phyloP scores from a whole-genome alignment of 2,797 vertebrate genomes.

The Sylvilagus floridanus region DNA sequence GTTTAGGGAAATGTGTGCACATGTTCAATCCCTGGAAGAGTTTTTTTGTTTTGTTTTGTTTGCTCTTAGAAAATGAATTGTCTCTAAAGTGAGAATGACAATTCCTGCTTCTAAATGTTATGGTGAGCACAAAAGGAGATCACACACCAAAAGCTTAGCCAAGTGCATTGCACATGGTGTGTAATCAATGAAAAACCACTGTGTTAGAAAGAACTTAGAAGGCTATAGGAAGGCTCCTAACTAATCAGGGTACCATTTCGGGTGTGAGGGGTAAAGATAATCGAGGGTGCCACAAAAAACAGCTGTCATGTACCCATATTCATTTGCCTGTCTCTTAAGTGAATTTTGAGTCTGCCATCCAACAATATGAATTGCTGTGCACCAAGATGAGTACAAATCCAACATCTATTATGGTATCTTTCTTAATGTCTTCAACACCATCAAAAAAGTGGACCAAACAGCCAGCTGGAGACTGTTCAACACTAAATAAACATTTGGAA shows the following conservation, averaged over 20 bases:
- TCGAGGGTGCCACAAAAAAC: neutral
- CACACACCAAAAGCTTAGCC: neutral
- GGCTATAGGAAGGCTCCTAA: neutral
- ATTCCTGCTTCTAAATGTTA: neutral
- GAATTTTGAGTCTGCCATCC: slow-evolving; percentile 18
- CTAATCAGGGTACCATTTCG: neutral
- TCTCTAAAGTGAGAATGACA: neutral
- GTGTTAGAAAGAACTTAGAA: neutral
- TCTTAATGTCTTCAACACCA: slow-evolving; percentile 64
- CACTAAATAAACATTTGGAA: slow-evolving; percentile 76
- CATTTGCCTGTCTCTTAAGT: neutral
- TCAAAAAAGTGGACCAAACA: slow-evolving; percentile 7
- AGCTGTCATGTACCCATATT: neutral
- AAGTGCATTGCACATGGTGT: neutral
- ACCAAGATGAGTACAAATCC: slow-evolving; percentile 9
- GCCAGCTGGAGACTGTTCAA: slow-evolving; percentile 72
- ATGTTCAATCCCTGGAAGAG: neutral
- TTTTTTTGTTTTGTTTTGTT: neutral
- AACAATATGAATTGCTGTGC: neutral
- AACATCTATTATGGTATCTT: slow-evolving; percentile 65
- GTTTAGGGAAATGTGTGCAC: neutral
- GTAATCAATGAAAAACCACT: neutral
- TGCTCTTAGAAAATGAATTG: neutral
- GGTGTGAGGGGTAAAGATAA: neutral
- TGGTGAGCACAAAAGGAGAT: neutral